Evolutionary conservation across 2,113 vertebrate genomes (phyloP), one percentile per base, ranked within the genome.

Genomic region (Perca fluviatilis): DNA sequence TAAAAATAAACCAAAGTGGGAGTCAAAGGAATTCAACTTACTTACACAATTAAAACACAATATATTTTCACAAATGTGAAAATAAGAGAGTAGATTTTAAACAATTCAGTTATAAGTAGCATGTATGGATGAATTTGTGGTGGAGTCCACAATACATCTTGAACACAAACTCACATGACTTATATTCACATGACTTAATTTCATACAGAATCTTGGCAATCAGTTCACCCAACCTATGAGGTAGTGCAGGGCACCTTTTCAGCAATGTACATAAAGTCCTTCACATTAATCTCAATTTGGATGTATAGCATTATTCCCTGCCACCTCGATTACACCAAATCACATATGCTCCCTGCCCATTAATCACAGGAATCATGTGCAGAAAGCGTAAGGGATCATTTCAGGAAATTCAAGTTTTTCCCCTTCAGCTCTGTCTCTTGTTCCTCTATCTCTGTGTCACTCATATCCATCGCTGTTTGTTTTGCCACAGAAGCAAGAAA

Each of bases 241-340:
- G 68, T 62, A 88, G 30, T 63, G 49, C 85, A 85, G 83, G 47
- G 40, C 72, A 83, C 70, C 16, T 72, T 81, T 64, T 77, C 51
- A 72, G 40, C 46, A 60, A 49, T 49, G 58, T 43, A 47, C 63
- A 61, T n/a, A 21, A 40, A 50, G 43, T 79, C 40, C 56, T 46
- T 30, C 40, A 49, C 80, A 84, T 91, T 88, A 81, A 81, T 89
- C 77, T 83, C 74, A 71, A 77, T 89, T 87, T 82, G 33, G 69
- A 76, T 80, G 85, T 82, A 79, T 73, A 30, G 58, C 66, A 43
- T 54, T 9, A 27, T 53, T 82, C 13, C 68, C 57, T 76, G 49
- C 71, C 73, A 86, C 77, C 68, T 77, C 71, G 1, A 78, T 86
- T 81, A 76, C 71, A 79, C 30, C 74, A 46, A 71, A 74, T 90